Conservation (phyloP, 2,888 invertebrate species). For the Saturnia japonica region DNA sequence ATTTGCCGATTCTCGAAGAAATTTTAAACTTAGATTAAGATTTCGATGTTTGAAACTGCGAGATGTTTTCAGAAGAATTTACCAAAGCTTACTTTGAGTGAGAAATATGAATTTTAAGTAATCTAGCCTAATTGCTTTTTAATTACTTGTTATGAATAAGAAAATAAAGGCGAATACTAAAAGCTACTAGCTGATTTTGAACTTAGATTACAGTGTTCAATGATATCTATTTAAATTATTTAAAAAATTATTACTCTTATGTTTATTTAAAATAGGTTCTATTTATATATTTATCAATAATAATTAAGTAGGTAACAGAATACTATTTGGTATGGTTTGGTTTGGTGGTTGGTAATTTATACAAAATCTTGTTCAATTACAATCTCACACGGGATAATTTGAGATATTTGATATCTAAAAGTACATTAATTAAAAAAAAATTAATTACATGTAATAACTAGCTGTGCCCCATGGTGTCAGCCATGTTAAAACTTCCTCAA, state of each 20-base stretch:
- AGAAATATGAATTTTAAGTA: slow-evolving; percentile 75
- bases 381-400: too few relatives aligned
- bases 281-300: background rate
- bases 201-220: background rate
- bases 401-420: background rate
- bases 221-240: background rate
- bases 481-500: too few relatives aligned
- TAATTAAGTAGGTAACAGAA: too few relatives aligned
- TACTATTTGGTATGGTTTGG: too few relatives aligned
- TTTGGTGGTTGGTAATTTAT: too few relatives aligned
- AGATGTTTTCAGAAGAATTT: slow-evolving; percentile 70
- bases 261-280: background rate
- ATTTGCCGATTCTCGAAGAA: slow-evolving; percentile 80
- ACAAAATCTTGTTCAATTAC: too few relatives aligned
- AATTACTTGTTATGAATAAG: slow-evolving; percentile 72
- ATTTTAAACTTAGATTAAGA: slow-evolving; percentile 82
- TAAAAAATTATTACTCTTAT: background rate
- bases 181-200: slow-evolving; percentile 1
- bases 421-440: background rate
- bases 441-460: background rate
- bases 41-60: slow-evolving; percentile 76
- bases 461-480: too few relatives aligned
- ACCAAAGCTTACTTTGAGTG: slow-evolving; percentile 63
- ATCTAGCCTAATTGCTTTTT: slow-evolving; percentile 78
- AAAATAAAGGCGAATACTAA: slow-evolving; percentile 26